Evolutionary conservation across 1,140 invertebrate species (phyloP).

Genomic region (Octopus sinensis): DNA sequence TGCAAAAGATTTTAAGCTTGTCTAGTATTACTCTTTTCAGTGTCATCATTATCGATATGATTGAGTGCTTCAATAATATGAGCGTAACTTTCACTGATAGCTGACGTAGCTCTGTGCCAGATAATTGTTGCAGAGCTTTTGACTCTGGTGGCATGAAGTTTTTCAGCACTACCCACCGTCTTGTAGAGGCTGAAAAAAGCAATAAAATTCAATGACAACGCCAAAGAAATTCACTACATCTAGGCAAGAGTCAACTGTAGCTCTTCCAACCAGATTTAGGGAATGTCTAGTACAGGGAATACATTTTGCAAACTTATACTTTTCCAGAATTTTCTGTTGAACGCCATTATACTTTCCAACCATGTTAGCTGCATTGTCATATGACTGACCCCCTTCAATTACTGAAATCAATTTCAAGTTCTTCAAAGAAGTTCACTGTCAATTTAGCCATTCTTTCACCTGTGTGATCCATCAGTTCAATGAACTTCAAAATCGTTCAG

Average conservation of each 20-base stretch:
- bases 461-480: too few species aligned
- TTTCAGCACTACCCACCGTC: not conserved
- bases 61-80: not conserved
- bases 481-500: too few species aligned
- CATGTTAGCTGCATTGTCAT: too few species aligned
- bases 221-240: not conserved
- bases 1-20: not conserved
- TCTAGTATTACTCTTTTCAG: not conserved
- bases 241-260: not conserved
- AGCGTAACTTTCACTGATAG: not conserved
- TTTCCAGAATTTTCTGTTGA: too few species aligned
- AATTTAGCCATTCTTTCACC: too few species aligned
- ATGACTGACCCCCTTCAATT: too few species aligned
- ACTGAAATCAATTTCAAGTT: too few species aligned
- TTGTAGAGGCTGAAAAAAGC: not conserved
- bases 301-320: too few species aligned
- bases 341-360: too few species aligned
- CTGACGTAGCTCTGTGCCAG: not conserved
- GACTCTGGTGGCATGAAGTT: not conserved
- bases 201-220: not conserved
- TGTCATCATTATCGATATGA: not conserved
- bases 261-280: too few species aligned
- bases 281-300: too few species aligned
- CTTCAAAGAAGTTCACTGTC: too few species aligned
- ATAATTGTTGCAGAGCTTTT: not conserved